These are phyloP conservation scores for Athalia cordata DNA, from an alignment of 2,888 invertebrate species.

Conservation along the genomic window DNA sequence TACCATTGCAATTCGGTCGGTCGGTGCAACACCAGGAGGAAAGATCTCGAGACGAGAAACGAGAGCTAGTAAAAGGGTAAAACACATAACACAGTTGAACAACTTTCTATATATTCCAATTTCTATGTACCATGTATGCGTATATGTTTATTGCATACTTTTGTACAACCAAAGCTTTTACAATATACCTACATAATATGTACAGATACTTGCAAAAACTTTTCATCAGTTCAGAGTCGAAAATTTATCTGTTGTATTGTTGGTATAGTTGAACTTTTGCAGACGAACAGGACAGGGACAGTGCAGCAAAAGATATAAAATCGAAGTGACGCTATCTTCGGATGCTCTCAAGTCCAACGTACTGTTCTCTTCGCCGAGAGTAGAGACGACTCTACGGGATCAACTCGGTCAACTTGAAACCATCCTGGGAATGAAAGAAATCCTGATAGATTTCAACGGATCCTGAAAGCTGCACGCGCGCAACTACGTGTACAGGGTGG, in stretches of 20 bases:
- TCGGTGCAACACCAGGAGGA: too few relatives aligned
- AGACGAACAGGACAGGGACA: too few relatives aligned
- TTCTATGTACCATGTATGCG: neutral
- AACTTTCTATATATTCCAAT: neutral
- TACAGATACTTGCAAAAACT: neutral
- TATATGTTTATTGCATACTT: conserved; percentile 1
- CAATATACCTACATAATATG: neutral
- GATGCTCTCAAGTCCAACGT: neutral
- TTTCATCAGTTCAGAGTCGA: neutral
- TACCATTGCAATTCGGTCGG: too few relatives aligned
- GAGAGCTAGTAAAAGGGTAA: too few relatives aligned
- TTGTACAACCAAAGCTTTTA: conserved; percentile 14
- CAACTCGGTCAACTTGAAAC: conserved; percentile 12
- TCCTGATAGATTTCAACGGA: too few relatives aligned
- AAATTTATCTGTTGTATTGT: neutral
- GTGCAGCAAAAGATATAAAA: neutral
- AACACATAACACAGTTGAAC: neutral
- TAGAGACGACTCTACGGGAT: neutral
- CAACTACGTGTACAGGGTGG: too few relatives aligned
- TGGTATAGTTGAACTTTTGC: neutral
- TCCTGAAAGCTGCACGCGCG: too few relatives aligned
- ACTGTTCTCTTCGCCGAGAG: neutral
- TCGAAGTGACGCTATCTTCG: conserved; percentile 5
- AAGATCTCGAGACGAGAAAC: too few relatives aligned
- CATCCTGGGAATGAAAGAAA: neutral